A percentile compares a stretch with the other conserved stretches of the same genome.
phyloP scores from a whole-genome alignment of 2,797 vertebrate genomes.

The Tapirus indicus region DNA sequence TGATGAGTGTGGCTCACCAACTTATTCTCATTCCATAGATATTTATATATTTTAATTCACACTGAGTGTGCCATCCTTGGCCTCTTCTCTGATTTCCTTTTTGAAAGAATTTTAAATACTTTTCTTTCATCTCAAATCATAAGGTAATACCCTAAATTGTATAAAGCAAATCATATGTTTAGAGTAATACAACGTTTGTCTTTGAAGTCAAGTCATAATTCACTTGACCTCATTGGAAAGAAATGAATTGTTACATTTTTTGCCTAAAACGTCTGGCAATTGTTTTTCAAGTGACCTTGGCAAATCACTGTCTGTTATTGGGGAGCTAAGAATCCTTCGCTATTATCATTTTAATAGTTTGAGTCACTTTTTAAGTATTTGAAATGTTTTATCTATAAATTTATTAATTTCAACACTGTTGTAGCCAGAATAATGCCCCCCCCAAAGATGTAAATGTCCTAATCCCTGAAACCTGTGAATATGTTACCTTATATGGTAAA shows the following conservation, averaged over 20 bases:
- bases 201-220: neutral
- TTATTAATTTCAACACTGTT: neutral
- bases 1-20: neutral
- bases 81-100: neutral
- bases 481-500: neutral
- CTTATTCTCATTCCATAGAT: neutral
- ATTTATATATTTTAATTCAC: slow-evolving; percentile 3
- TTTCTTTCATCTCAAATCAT: neutral
- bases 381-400: neutral
- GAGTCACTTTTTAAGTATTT: neutral
- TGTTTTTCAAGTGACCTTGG: neutral
- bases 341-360: neutral
- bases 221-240: neutral
- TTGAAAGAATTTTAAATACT: slow-evolving; percentile 40
- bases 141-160: neutral
- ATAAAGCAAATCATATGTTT: neutral
- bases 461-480: neutral
- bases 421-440: neutral
- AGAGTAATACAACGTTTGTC: neutral
- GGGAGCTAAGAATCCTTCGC: neutral
- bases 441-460: neutral
- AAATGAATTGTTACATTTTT: slow-evolving; percentile 5
- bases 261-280: slow-evolving; percentile 8
- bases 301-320: neutral
- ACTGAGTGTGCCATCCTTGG: neutral